A percentile compares a stretch with the other conserved stretches of the same genome.
Conservation (phyloP, 1,140 invertebrate genomes). For the Rhopalosiphum maidis region DNA sequence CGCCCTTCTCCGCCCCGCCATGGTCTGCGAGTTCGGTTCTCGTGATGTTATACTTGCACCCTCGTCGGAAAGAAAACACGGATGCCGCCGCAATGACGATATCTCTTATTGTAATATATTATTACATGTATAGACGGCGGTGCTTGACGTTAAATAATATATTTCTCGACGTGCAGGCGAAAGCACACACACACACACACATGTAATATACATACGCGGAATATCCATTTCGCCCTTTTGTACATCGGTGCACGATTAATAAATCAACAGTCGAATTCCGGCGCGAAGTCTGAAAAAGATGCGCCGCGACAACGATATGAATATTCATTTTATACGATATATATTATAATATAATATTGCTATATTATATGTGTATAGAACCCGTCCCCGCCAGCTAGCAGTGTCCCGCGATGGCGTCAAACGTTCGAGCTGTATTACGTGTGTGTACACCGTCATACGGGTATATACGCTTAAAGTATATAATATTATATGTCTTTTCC, state of each 20-base stretch:
- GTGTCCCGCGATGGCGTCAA: slow-evolving; percentile 46
- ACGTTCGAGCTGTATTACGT: not conserved
- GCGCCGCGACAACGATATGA: slow-evolving; percentile 53
- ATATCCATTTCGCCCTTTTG: slow-evolving; percentile 44
- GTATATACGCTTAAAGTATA: not conserved
- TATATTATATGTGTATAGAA: not conserved
- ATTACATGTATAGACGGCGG: not conserved
- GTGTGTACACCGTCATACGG: not conserved
- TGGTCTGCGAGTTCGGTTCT: not conserved
- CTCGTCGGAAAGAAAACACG: slow-evolving; percentile 6
- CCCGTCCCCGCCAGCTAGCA: not conserved
- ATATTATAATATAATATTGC: slow-evolving; percentile 19
- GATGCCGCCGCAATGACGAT: slow-evolving; percentile 44
- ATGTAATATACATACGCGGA: not conserved
- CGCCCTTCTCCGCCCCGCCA: not conserved
- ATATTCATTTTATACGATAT: slow-evolving; percentile 40
- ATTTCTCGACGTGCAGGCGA: not conserved
- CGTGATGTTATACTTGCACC: not conserved
- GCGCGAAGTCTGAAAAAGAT: slow-evolving; percentile 48
- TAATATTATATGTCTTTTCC: not conserved
- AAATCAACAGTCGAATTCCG: slow-evolving; percentile 58
- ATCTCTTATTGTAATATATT: slow-evolving; percentile 35
- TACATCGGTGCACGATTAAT: slow-evolving; percentile 54
- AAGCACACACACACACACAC: not conserved
- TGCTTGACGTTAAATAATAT: slow-evolving; percentile 33